These are phyloP conservation scores for Diachasma alloeum DNA, from an alignment of 1,140 invertebrate species.

Conservation along the genomic window DNA sequence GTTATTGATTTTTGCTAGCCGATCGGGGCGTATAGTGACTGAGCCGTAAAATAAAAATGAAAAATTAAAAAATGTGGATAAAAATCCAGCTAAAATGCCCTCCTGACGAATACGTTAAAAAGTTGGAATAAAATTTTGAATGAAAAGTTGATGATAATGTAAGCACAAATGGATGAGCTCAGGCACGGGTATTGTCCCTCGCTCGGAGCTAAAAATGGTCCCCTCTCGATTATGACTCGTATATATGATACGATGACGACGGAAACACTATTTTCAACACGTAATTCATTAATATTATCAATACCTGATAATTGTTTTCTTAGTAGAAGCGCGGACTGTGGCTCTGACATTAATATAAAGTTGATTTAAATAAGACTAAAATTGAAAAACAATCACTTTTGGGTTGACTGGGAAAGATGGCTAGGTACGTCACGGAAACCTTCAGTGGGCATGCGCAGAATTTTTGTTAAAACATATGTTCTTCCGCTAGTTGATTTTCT, in stretches of 20 bases:
- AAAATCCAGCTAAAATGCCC: background rate
- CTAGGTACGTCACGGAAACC: conserved; percentile 42
- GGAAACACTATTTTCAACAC: background rate
- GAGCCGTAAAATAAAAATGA: background rate
- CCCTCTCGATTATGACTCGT: background rate
- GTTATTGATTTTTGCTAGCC: conserved; percentile 63
- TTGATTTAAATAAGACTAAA: conserved; percentile 63
- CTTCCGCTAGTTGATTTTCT: background rate
- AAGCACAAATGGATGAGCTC: background rate
- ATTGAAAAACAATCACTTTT: conserved; percentile 63
- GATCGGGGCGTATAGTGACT: conserved; percentile 37
- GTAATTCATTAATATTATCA: conserved; percentile 44
- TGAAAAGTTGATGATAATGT: background rate
- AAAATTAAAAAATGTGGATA: background rate
- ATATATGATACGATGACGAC: background rate
- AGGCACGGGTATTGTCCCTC: background rate
- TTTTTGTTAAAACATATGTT: conserved; percentile 8
- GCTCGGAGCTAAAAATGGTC: background rate
- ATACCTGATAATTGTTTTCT: conserved; percentile 95
- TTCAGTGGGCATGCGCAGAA: conserved; percentile 54
- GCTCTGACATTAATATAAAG: conserved; percentile 87
- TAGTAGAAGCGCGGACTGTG: conserved; percentile 92
- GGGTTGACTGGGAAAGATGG: conserved; percentile 52
- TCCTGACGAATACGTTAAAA: too few relatives aligned
- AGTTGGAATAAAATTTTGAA: background rate